Base-by-base conservation (phyloP, 2,888 invertebrate species). In the Mamestra brassicae region DNA sequence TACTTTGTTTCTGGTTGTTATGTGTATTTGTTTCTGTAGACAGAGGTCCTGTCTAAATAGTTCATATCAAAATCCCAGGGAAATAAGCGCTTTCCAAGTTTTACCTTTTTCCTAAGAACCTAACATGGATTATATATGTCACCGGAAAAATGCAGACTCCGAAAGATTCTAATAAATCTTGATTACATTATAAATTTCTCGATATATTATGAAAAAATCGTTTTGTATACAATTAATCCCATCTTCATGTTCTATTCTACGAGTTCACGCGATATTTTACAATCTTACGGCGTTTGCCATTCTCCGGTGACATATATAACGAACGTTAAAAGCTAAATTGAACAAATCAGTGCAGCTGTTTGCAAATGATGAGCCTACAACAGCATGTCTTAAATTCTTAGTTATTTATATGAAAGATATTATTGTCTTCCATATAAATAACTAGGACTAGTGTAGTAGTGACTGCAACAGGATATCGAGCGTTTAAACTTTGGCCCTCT, bases 1-100 rank as follows among this genome's bases (percentile, higher is more conserved):
- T 45, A 54, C 36, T 55, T 64, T 74, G 47, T 57, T 54, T 34
- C 26, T 52, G 6, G 17, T 78, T 55, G 10, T 52, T 26, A 26
- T 26, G 26, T 26, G 26, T 26, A 26, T 26, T 26, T 26, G 26
- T 26, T 26, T 26, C 26, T 26, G 26, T 26, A 26, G 26, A 47
- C 11, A 47, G 13, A 47, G 7, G 52, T 5, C 3, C 52, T 52
- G 52, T 17, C 52, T 17, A 52, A 17, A 15, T 17, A 6, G 3
- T 13, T 15, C 1, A 50, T 15, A 50, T 15, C 15, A 50, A 50
- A 50, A 52, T 52, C 52, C 17, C 15, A 17, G 1, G 8, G 15
- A 26, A 26, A 26, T 26, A 26, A 26, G 26, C 26, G 26, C 26
- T 26, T 26, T 26, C 26, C 26, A 26, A 26, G 26, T 26, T 26